Conservation (phyloP, 2,888 invertebrate genomes). For the Athetis lepigone region DNA sequence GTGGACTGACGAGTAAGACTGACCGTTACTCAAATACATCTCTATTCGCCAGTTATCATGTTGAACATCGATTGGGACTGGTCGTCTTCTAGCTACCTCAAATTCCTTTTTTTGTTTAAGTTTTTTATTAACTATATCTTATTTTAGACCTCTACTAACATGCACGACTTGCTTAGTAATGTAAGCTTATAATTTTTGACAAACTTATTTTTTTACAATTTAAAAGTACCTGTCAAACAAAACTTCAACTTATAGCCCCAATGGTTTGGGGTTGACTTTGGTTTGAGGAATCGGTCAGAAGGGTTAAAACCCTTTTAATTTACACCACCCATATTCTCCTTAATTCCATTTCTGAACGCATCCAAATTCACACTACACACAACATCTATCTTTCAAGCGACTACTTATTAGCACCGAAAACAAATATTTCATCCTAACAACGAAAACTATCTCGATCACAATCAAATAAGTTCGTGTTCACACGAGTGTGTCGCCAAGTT, state of each 20-base stretch:
- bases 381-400: neutral
- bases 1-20: neutral
- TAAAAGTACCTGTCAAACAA: too few relatives aligned
- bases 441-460: slow-evolving; percentile 49
- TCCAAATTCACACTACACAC: neutral
- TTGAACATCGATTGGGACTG: too few relatives aligned
- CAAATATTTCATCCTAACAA: slow-evolving; percentile 39
- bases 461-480: slow-evolving; percentile 48
- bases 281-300: neutral
- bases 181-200: too few relatives aligned
- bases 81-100: too few relatives aligned
- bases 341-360: neutral
- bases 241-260: too few relatives aligned
- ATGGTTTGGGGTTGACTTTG: slow-evolving; percentile 9
- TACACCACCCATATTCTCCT: neutral
- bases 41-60: too few relatives aligned
- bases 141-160: too few relatives aligned
- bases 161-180: too few relatives aligned
- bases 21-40: too few relatives aligned
- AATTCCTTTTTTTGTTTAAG: too few relatives aligned
- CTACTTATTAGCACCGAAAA: slow-evolving; percentile 20
- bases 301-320: neutral
- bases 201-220: too few relatives aligned
- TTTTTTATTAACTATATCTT: too few relatives aligned
- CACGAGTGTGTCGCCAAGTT: slow-evolving; percentile 58